Evolutionary conservation across 2,797 vertebrate species (phyloP), one percentile per base, ranked within the genome.

Genomic region (Sebastes oblongus): DNA sequence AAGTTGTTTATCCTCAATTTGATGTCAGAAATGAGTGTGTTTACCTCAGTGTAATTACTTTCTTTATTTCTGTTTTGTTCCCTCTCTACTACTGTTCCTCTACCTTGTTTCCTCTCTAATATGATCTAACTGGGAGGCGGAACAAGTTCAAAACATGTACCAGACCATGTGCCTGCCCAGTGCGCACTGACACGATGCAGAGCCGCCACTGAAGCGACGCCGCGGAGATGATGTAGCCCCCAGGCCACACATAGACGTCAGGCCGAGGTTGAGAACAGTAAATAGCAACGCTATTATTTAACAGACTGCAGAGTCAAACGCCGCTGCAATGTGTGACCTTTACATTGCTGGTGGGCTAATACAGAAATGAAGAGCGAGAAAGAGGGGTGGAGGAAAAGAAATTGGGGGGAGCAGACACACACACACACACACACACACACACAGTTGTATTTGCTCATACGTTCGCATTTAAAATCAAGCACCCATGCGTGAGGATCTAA

Each of bases 281-380:
- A 93, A 93, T 90, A 92, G 85, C 79, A 81, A 78, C 3, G 84
- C 69, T 68, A 80, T 91, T 91, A 92, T 90, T 92, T 91, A 91
- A 91, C 90, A 89, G 91, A 91, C 88, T 89, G 75, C 69, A 69
- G 82, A 91, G 90, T 93, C 86, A 89, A 91, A 88, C 24, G 70
- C 74, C 42, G 54, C 82, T 86, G 91, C 85, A 89, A 55, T 52
- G 81, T 73, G 78, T 90, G 91, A 94, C 91, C 92, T 93, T 93
- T 92, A 88, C 88, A 83, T 89, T 55, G 80, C 89, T 91, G 88
- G 78, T 88, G 87, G 89, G 87, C 85, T 92, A 85, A 90, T 90
- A 86, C 73, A 60, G 72, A 90, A 86, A 89, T 83, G 75, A 78
- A 88, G 83, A 87, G 78, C 16, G 29, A 77, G 84, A 10, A 14